Evolutionary conservation across 2,797 vertebrate genomes (phyloP), one percentile per base, ranked within the genome.

Genomic region (Tadarida brasiliensis): DNA sequence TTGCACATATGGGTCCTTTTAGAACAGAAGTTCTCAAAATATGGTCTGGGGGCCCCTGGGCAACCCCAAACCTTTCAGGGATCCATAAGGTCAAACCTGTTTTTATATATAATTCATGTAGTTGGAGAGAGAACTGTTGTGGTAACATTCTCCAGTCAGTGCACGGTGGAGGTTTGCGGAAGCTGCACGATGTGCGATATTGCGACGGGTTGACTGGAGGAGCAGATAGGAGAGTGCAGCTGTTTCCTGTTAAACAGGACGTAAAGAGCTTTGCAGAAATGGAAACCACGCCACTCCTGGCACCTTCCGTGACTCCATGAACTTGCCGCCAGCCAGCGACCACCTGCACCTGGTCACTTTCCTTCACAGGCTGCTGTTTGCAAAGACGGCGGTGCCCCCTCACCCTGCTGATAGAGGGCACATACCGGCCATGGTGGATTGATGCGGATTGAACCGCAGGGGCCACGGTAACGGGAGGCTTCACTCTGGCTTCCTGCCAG

Each of bases 241-340:
- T 96, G 92, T 83, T 96, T 94, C 63, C 28, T 22, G 35, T 95
- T 92, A 89, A 73, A 63, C 51, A 61, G 14, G 74, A 87, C 54
- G 74, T 74, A 33, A 30, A 84, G 86, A 93, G 91, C 84, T 93
- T 92, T 96, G 80, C n/a, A 77, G 44, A 85, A 82, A 70, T 68
- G 91, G 57, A 4, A 95, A n/a, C 24, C 49, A 0, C 47, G 83
- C 83, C 74, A 33, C 39, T 78, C 65, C 74, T 65, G 44, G 24
- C 59, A 30, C 80, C 88, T 88, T 59, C 44, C 19, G 78, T 59
- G 78, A 81, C 56, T 84, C 87, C 33, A 14, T n/a, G 47, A 30
- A 30, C 28, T 15, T 28, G 24, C 84, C 68, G 30, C 80, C 26
- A 22, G 74, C 65, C 7, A 17, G 1, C 92, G 82, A 16, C 24